Conservation (phyloP, 2,888 invertebrate species). For the Platyscelio sp. region DNA sequence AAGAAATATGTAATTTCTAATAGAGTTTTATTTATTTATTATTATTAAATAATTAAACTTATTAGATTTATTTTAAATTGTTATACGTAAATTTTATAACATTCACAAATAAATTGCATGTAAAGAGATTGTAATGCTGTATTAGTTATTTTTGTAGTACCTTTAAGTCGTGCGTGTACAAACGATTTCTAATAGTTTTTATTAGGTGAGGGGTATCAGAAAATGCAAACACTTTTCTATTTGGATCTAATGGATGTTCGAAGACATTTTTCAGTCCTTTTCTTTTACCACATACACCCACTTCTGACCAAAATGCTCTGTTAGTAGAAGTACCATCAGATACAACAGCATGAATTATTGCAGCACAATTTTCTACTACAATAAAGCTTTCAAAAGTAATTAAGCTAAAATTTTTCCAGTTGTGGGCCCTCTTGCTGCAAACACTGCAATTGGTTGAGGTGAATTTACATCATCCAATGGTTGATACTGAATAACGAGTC, state of each 20-base stretch:
- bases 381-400: not conserved
- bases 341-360: not conserved
- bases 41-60: no score
- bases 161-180: not conserved
- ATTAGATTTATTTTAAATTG: no score
- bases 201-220: constrained; percentile 5
- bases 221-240: constrained; percentile 18
- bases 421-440: constrained; percentile 13
- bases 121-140: no score
- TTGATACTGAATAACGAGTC: not conserved
- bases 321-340: not conserved
- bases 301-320: constrained; percentile 53
- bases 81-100: no score
- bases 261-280: not conserved
- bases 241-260: not conserved
- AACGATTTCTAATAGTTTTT: constrained; percentile 15
- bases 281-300: not conserved
- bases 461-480: not conserved
- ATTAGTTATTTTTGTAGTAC: no score
- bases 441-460: not conserved
- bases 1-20: no score
- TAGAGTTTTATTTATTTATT: no score
- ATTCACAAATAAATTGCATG: no score
- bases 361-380: not conserved
- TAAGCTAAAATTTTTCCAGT: not conserved